Base-by-base conservation (phyloP, 2,888 invertebrate species). In the Oxycera nigricornis region DNA sequence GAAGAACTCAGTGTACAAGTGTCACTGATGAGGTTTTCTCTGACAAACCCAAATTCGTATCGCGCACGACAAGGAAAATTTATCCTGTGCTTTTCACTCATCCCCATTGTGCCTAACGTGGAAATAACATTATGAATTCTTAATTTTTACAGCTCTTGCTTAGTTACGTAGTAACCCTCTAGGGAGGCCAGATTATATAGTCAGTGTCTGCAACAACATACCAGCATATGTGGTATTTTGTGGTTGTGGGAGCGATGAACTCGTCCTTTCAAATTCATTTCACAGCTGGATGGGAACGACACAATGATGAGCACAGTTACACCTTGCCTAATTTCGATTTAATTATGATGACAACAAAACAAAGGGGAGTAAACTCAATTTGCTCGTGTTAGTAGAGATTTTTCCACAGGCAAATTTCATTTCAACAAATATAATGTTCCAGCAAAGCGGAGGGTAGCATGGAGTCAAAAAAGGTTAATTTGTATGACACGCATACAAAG, bases 111-210 rank as follows among this genome's bases (percentile, higher is more conserved):
- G 26, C 67, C 30, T 52, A 70, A 70, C 30, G 41, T 61, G 50
- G 24, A 67, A 67, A 74, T 72, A 73, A 59, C 55, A 26, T 46
- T 59, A 76, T 76, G 76, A 76, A 76, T 76, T 73, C 57, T 73
- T 76, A 75, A 76, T 75, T 76, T 76, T 75, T 73, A 76, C 67
- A 65, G 62, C 74, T 72, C 57, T 70, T 31, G 52, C 50, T 65
- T 62, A 52, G 46, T 70, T 68, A 68, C 14, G 31, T 68, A 7
- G 26, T 46, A 4, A 4, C 31, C 50, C 70, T n/a, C 14, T n/a
- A 22, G 55, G 31, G 20, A 7, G 26, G 24, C 11, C 28, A n/a
- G 59, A n/a, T n/a, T n/a, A n/a, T n/a, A n/a, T n/a, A 59, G 26
- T 28, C 28, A 2, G 28, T 17, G 46, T 57, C 2, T 31, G 31